Conservation (phyloP, 2,888 invertebrate genomes). For the Epirrhoe alternata region DNA sequence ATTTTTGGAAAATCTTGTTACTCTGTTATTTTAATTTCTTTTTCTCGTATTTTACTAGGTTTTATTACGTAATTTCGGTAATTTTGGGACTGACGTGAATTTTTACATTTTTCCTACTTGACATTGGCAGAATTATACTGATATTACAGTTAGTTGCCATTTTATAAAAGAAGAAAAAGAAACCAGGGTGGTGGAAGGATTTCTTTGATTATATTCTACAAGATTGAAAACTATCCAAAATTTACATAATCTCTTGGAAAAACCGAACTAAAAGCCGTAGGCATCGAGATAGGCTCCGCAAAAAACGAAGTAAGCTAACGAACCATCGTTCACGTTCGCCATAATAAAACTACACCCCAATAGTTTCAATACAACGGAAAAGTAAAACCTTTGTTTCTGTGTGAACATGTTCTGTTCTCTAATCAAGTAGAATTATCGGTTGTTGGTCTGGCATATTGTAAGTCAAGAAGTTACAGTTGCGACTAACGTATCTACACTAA, state of each 20-base stretch:
- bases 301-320: slow-evolving; percentile 23
- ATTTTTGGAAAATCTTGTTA: no score
- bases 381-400: slow-evolving; percentile 35
- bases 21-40: no score
- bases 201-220: no score
- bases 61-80: no score
- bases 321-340: slow-evolving; percentile 22
- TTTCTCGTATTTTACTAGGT: no score
- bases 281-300: slow-evolving; percentile 6
- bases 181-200: no score
- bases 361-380: slow-evolving; percentile 24
- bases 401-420: slow-evolving; percentile 33
- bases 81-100: no score
- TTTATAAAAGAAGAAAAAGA: no score
- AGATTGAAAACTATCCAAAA: background rate
- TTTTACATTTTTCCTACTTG: no score
- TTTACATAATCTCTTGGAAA: background rate
- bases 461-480: background rate
- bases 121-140: no score
- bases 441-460: slow-evolving; percentile 9
- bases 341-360: slow-evolving; percentile 22
- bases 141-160: no score
- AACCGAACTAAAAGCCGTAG: background rate
- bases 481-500: no score
- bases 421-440: slow-evolving; percentile 32